Evolutionary conservation across 2,797 vertebrate genomes (phyloP).

Genomic region (Distichodus sexfasciatus): DNA sequence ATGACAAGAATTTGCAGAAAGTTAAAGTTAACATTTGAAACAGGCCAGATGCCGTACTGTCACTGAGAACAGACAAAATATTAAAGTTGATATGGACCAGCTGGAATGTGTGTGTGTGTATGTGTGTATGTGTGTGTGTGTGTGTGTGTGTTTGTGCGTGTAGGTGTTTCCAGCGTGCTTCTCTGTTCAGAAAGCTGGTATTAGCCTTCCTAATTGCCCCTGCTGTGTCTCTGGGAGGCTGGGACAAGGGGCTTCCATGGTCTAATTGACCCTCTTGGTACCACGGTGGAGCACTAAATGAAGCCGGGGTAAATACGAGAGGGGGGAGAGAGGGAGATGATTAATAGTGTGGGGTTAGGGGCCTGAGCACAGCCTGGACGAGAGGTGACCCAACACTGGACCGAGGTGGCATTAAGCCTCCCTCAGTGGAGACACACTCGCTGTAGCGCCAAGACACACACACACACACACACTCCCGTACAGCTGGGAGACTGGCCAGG

Average conservation of each 20-base stretch:
- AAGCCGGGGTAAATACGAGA: slow-evolving; percentile 96
- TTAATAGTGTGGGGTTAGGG: slow-evolving; percentile 91
- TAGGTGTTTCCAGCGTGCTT: slow-evolving; percentile 52
- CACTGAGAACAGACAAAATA: not conserved
- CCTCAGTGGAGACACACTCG: slow-evolving; percentile 33
- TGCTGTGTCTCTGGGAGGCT: slow-evolving; percentile 81
- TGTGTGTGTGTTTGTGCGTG: slow-evolving; percentile 28
- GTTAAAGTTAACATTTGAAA: no score
- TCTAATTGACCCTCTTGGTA: slow-evolving; percentile 99
- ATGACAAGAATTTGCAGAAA: not conserved
- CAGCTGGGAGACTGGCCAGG: slow-evolving; percentile 8
- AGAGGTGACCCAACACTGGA: slow-evolving; percentile 66
- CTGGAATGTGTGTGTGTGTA: slow-evolving; percentile 22
- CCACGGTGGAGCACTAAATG: slow-evolving; percentile 93
- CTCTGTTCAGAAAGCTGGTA: slow-evolving; percentile 78
- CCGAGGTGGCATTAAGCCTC: slow-evolving; percentile 43
- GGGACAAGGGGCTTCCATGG: slow-evolving; percentile 61
- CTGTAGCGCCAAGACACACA: slow-evolving; percentile 38
- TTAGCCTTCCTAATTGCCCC: slow-evolving; percentile 89
- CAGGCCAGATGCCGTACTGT: no score
- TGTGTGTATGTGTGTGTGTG: slow-evolving; percentile 21
- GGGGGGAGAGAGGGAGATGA: slow-evolving; percentile 88
- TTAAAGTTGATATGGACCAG: slow-evolving; percentile 26
- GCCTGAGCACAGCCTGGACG: slow-evolving; percentile 76
- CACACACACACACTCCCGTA: slow-evolving; percentile 6